These are phyloP conservation scores for Sphaerophoria rueppellii DNA, from an alignment of 2,888 invertebrate species.

Conservation along the genomic window DNA sequence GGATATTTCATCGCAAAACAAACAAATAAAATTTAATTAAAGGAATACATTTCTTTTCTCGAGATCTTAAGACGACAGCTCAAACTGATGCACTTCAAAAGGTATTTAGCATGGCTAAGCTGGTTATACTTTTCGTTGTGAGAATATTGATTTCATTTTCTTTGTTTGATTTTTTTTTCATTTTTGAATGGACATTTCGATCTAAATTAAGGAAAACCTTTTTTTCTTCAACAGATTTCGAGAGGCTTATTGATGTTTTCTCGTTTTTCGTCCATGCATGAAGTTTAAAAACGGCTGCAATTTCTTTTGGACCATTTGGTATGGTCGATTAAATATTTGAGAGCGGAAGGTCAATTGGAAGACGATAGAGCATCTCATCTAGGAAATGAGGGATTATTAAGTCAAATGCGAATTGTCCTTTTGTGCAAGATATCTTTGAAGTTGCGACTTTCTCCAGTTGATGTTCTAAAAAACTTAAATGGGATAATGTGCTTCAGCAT, in stretches of 20 bases:
- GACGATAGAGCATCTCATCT: neutral
- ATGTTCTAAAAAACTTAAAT: no score
- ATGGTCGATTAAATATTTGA: conserved; percentile 45
- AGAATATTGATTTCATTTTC: conserved; percentile 65
- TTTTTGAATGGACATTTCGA: conserved; percentile 52
- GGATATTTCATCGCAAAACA: conserved; percentile 30
- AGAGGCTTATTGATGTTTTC: conserved; percentile 64
- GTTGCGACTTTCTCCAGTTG: neutral
- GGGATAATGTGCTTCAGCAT: no score
- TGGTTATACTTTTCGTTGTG: conserved; percentile 18
- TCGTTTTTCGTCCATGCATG: conserved; percentile 49
- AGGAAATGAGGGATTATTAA: conserved; percentile 43
- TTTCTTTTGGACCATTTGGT: conserved; percentile 55
- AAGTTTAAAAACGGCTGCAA: conserved; percentile 43
- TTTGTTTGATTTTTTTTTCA: conserved; percentile 44
- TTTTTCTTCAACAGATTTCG: conserved; percentile 54
- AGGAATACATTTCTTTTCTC: conserved; percentile 29
- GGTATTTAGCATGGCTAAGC: conserved; percentile 33
- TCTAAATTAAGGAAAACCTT: conserved; percentile 44
- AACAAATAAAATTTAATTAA: conserved; percentile 55
- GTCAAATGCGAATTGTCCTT: neutral
- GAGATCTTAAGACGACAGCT: conserved; percentile 57
- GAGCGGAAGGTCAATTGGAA: conserved; percentile 32
- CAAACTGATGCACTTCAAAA: conserved; percentile 20
- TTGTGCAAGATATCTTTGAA: neutral